Conservation (phyloP, 1,140 invertebrate genomes). For the Megalopta genalis region DNA sequence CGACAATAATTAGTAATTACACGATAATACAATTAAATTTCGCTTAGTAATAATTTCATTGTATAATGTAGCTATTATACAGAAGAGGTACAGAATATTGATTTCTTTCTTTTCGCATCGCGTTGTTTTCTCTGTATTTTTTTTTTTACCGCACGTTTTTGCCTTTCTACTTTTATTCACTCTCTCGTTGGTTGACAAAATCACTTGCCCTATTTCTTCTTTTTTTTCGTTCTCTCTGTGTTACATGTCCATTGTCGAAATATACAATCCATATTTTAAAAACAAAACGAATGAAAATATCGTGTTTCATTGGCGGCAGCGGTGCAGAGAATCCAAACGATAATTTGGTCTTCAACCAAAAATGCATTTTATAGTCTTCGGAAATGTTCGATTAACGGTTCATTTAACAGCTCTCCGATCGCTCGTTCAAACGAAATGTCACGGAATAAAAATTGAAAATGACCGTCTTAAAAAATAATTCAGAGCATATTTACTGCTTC, state of each 20-base stretch:
- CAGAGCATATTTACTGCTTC: background rate
- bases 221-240: background rate
- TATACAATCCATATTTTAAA: slow-evolving; percentile 28
- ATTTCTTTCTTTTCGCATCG: slow-evolving; percentile 51
- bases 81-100: slow-evolving; percentile 73
- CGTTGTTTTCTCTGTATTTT: slow-evolving; percentile 35
- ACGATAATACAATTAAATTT: slow-evolving; percentile 77
- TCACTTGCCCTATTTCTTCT: background rate
- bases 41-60: slow-evolving; percentile 70
- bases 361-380: background rate
- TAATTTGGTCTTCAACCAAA: background rate
- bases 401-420: background rate
- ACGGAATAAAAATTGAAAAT: slow-evolving; percentile 48
- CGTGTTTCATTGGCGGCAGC: slow-evolving; percentile 21
- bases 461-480: slow-evolving; percentile 5
- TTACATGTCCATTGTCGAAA: slow-evolving; percentile 30
- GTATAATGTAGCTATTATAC: slow-evolving; percentile 75
- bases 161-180: slow-evolving; percentile 14
- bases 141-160: slow-evolving; percentile 39
- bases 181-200: slow-evolving; percentile 28
- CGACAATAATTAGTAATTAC: slow-evolving; percentile 78
- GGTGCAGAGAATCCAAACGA: background rate
- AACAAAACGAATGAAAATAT: slow-evolving; percentile 42
- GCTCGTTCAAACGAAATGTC: slow-evolving; percentile 22
- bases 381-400: background rate